Base-by-base conservation (phyloP, 2,113 vertebrate genomes). In the Tetrax tetrax region DNA sequence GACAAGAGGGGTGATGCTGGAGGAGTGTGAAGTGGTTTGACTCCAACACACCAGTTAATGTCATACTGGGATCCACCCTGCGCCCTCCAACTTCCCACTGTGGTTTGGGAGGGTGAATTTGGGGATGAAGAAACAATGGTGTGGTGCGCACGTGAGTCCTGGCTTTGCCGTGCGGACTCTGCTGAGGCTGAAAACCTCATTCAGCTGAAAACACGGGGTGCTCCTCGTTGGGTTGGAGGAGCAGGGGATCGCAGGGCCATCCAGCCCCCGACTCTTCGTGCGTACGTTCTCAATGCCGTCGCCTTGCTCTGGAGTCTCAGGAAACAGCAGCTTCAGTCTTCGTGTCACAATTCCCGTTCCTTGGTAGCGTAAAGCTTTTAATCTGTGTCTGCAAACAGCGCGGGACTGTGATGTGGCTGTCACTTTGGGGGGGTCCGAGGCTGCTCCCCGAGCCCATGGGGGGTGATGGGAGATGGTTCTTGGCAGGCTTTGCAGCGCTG, bases 221-320 rank as follows among this genome's bases (percentile, higher is more conserved):
- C 14, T 66, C 29, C 28, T 66, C 3, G 2, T 37, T 50, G 63
- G 12, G 85, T 50, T 31, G 51, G 31, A 33, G 38, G 50, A 45
- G 9, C 12, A 41, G 24, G 61, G 56, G 33, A 22, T n/a, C 12
- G 9, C 1, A 7, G 43, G 33, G 3, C 28, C 28, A 7, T 6
- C 12, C 45, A 7, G 51, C 10, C 9, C 71, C 66, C 41, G 4
- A 0, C 19, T n/a, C 37, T 69, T 66, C 38, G 65, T 19, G 45
- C 8, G 56, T 15, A 3, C 0, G 0, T 20, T 68, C 54, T 61
- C 63, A 12, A 0, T 6, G 31, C 43, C 10, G 3, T 13, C 47
- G 2, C 17, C 24, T 59, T n/a, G 8, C 71, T 72, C 20, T 7
- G 69, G 45, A 45, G 37, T 63, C 14, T 1, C n/a, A 7, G 45